Percentiles rank a stretch among this genome's conserved stretches.
Conservation (phyloP, 2,113 vertebrate genomes). For the Pseudorasbora parva region DNA sequence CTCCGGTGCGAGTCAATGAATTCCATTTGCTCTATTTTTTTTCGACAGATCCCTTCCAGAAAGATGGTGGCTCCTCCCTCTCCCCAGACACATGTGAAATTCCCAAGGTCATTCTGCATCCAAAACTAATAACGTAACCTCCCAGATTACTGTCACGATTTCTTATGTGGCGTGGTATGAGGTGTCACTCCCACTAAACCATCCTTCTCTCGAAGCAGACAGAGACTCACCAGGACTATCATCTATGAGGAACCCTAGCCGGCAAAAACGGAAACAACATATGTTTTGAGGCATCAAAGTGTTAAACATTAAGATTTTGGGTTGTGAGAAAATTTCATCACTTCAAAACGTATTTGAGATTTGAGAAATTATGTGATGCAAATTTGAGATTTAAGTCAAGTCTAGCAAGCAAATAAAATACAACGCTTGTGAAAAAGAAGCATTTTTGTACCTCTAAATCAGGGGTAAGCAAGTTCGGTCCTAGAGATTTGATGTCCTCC, state of each 20-base stretch:
- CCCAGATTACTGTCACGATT: conserved; percentile 53
- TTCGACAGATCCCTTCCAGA: conserved; percentile 1
- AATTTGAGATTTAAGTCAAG: not conserved
- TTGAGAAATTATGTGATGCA: too few relatives aligned
- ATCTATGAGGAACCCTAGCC: not conserved
- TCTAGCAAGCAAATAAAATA: not conserved
- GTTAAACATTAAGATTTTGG: not conserved
- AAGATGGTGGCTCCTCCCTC: conserved; percentile 47
- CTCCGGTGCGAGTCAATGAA: conserved; percentile 6
- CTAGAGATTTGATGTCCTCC: too few relatives aligned
- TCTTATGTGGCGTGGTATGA: conserved; percentile 13
- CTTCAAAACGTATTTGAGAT: not conserved
- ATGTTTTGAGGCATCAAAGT: not conserved
- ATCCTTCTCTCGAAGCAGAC: not conserved
- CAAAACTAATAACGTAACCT: conserved; percentile 59
- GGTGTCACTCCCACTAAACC: not conserved
- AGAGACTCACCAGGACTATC: not conserved
- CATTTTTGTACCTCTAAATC: too few relatives aligned
- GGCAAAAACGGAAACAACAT: not conserved
- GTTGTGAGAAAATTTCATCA: not conserved
- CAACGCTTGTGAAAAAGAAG: too few relatives aligned
- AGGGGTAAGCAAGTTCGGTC: too few relatives aligned
- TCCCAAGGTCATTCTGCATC: conserved; percentile 37
- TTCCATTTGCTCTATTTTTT: conserved; percentile 25
- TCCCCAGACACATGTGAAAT: conserved; percentile 60